Evolutionary conservation across 2,797 vertebrate species (phyloP).

Genomic region (Orientallactaga sibirica): DNA sequence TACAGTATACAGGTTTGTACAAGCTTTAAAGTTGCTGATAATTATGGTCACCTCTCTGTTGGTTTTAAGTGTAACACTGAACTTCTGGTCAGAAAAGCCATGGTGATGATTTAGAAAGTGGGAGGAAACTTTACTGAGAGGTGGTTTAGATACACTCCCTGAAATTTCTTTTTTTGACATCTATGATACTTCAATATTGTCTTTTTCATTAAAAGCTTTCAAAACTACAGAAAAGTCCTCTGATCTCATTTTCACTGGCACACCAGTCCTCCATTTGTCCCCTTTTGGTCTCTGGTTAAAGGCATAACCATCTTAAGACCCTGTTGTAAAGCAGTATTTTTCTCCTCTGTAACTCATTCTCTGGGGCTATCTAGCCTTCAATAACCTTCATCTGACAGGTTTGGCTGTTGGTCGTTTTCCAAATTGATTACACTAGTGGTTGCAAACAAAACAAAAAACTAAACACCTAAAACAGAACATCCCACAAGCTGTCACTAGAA

Average conservation of each 20-base stretch:
- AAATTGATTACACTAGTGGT: neutral
- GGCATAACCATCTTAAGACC: neutral
- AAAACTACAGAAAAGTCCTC: neutral
- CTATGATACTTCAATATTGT: neutral
- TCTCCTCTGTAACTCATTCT: neutral
- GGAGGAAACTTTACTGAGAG: too few species aligned
- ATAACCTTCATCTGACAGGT: neutral
- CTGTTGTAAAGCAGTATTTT: neutral
- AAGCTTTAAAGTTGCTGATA: too few species aligned
- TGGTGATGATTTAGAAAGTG: too few species aligned
- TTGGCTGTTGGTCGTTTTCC: slow-evolving; percentile 5
- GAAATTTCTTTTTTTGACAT: too few species aligned
- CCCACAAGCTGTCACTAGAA: neutral
- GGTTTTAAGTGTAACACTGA: too few species aligned
- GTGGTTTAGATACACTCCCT: too few species aligned
- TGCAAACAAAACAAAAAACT: neutral
- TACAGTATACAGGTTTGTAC: too few species aligned
- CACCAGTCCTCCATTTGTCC: neutral
- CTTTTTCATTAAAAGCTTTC: neutral
- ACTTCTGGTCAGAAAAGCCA: too few species aligned
- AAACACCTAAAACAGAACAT: neutral
- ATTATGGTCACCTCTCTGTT: too few species aligned
- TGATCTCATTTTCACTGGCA: slow-evolving; percentile 2
- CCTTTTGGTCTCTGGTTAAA: neutral
- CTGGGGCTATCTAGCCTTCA: neutral